Conservation (phyloP, 2,797 vertebrate species). For the Gobio occitaniae region DNA sequence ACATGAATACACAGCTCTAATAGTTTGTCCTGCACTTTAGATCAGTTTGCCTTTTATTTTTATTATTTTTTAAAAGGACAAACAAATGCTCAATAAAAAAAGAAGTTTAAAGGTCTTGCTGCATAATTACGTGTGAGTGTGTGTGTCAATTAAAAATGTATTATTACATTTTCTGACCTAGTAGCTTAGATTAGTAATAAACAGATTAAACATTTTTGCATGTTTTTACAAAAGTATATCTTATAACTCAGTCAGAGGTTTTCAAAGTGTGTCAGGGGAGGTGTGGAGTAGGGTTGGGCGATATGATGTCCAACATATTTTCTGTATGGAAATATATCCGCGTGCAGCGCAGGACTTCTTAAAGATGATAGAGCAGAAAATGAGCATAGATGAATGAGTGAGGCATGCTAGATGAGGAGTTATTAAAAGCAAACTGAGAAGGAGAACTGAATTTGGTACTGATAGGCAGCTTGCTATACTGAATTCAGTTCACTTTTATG, state of each 20-base stretch:
- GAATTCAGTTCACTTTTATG: too few species aligned
- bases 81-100: background rate
- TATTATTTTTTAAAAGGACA: background rate
- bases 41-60: background rate
- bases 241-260: background rate
- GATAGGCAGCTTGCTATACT: background rate
- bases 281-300: background rate
- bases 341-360: background rate
- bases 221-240: background rate
- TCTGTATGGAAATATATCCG: background rate
- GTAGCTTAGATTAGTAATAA: too few species aligned
- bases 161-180: background rate
- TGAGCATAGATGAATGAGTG: background rate
- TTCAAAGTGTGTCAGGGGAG: background rate
- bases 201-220: background rate
- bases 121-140: too few species aligned
- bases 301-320: background rate
- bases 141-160: background rate
- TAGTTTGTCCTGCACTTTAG: slow-evolving; percentile 1
- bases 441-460: background rate
- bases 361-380: background rate
- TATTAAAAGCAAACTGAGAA: background rate
- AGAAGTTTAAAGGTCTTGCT: background rate
- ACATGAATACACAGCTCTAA: background rate
- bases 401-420: background rate